Evolutionary conservation across 2,113 vertebrate genomes (phyloP), one percentile per base, ranked within the genome.

Genomic region (Alethe diademata): DNA sequence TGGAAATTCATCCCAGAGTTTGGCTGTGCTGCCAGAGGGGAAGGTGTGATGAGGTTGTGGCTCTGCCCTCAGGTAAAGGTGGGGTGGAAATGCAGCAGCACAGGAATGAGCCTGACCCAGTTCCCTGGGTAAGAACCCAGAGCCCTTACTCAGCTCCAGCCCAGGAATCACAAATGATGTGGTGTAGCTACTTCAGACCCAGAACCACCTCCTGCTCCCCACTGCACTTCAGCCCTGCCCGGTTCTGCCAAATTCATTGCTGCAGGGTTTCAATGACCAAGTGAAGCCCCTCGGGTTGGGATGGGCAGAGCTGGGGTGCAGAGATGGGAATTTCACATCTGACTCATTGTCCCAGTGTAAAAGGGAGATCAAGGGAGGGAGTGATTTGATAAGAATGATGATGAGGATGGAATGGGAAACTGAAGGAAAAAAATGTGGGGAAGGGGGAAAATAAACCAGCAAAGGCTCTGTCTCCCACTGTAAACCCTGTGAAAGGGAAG

Each of bases 151-250:
- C 60, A 67, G 54, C 76, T 40, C 8, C 73, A 12, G 8, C 13
- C 8, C 2, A 35, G 40, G 38, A 72, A 14, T 0, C 7, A 19
- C 16, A 6, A 2, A 48, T 13, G 3, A 1, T 0, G 2, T 26
- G 31, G 15, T 64, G 54, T 20, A 18, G 43, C 35, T 19, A 0
- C 38, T 18, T 56, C 78, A 42, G 91, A 12, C 14, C 43, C 28
- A 28, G 56, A 20, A 28, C 0, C 11, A 0, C 5, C 9, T n/a
- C n/a, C 71, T 58, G 42, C 61, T 53, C 50, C 51, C 42, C 19
- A 1, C 1, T 54, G 9, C 38, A 5, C 20, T 45, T 15, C 31
- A 79, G 67, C 36, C 82, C 14, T 10, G 15, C 0, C 36, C 65
- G 5, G 12, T 14, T 50, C 58, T 69, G 50, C 35, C 35, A 1